Evolutionary conservation across 2,888 invertebrate genomes (phyloP), one percentile per base, ranked within the genome.

Genomic region (Sarcophaga subvicina): DNA sequence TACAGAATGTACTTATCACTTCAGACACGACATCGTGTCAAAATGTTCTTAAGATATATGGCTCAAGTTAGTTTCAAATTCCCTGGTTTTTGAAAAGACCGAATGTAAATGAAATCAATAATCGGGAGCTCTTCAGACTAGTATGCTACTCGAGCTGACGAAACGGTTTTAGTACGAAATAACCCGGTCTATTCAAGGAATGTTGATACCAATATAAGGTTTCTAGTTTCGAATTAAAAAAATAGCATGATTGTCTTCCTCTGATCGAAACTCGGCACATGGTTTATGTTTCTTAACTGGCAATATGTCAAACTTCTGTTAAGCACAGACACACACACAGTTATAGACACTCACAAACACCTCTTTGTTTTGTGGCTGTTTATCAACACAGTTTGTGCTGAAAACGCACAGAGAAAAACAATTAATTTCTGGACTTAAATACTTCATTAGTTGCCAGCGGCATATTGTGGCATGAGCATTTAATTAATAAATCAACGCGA

Each of bases 401-500:
- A 84, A 84, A 80, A 67, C 84, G 80, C 71, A 80, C 80, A 66
- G 71, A 85, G 83, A 77, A 84, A 89, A 90, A 90, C 91, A 91
- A 91, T 91, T 91, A 91, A 91, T 91, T 90, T 89, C 90, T 88
- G 82, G 81, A 85, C 81, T 87, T 84, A 83, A 87, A 87, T 87
- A 87, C 81, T 87, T 87, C 84, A 87, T 87, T 84, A 87, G 75
- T 79, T 75, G 81, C 84, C 67, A 75, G 84, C 84, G 85, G 80
- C 83, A 67, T 76, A 76, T 66, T 72, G 75, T 64, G 73, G 79
- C 81, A 81, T 81, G 86, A 72, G 60, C 90, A 89, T 90, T 92
- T 91, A 92, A 92, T 92, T 92, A 92, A 92, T 92, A 92, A 92
- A 92, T 92, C 92, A 92, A 92, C 92, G 90, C 91, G 92, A 91